Evolutionary conservation across 1,140 invertebrate species (phyloP).

Genomic region (Musca domestica): DNA sequence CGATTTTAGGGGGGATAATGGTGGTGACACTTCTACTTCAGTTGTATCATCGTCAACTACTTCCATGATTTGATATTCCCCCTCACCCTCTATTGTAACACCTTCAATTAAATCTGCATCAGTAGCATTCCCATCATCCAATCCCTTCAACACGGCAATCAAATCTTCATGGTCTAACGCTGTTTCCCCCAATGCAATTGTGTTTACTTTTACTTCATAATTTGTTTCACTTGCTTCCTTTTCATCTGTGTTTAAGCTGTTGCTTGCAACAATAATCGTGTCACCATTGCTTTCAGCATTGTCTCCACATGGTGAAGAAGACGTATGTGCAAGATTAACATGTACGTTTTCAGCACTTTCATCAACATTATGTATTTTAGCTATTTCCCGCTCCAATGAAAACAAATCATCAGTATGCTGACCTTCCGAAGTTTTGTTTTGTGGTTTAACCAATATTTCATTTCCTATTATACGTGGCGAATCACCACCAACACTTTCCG

Average conservation of each 20-base stretch:
- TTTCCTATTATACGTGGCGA: slow-evolving; percentile 11
- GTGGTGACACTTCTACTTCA: not conserved
- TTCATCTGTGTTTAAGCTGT: not conserved
- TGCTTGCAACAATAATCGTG: slow-evolving; percentile 17
- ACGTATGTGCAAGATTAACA: not conserved
- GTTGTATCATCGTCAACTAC: slow-evolving; percentile 39
- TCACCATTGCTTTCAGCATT: not conserved
- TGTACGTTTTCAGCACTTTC: not conserved
- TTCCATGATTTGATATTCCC: slow-evolving; percentile 50
- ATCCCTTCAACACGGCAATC: slow-evolving; percentile 46
- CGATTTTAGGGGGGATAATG: not conserved
- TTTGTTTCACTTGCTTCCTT: not conserved
- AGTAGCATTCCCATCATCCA: slow-evolving; percentile 28
- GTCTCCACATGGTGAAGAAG: not conserved
- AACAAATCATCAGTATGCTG: slow-evolving; percentile 41
- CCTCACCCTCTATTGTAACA: slow-evolving; percentile 49
- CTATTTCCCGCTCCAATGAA: slow-evolving; percentile 46
- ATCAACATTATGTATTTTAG: slow-evolving; percentile 41
- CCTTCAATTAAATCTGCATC: slow-evolving; percentile 33
- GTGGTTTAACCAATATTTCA: not conserved
- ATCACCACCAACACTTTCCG: too few species aligned
- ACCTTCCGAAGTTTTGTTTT: not conserved
- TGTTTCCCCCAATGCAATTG: slow-evolving; percentile 2
- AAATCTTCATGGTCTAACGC: slow-evolving; percentile 45
- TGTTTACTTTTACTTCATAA: slow-evolving; percentile 10